Percentiles rank a stretch among this genome's conserved stretches.
Evolutionary conservation across 2,888 invertebrate species (phyloP).

Genomic region (Ormyrus labotus): DNA sequence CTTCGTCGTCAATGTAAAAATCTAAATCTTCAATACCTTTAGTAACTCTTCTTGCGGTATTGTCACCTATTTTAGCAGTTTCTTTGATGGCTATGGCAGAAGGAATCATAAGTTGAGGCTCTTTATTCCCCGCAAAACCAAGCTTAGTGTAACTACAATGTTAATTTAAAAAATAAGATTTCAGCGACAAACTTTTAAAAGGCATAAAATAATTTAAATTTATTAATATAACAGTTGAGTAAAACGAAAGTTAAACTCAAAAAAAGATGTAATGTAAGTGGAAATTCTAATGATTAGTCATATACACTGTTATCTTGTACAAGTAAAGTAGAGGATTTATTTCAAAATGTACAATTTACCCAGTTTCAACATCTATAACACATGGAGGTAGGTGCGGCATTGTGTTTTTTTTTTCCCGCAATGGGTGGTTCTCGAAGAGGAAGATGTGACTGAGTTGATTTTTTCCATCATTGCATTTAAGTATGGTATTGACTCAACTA

Average conservation of each 20-base stretch:
- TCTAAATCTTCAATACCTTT: constrained; percentile 99
- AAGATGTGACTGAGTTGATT: too few relatives aligned
- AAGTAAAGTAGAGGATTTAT: not conserved
- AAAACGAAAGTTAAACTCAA: not conserved
- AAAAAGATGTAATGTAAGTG: not conserved
- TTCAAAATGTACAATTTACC: too few relatives aligned
- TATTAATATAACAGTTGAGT: not conserved
- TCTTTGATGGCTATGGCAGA: constrained; percentile 99
- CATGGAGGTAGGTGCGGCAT: constrained; percentile 90
- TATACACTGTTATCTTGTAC: not conserved
- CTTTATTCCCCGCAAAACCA: constrained; percentile 98
- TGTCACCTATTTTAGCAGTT: constrained; percentile 96
- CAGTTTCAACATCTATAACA: constrained; percentile 99
- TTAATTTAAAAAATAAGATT: constrained; percentile 2
- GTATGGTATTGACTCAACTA: too few relatives aligned
- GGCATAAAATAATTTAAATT: not conserved
- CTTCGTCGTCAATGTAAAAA: constrained; percentile 99
- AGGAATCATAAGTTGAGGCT: constrained; percentile 99
- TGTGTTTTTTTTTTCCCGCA: too few relatives aligned
- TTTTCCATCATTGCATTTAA: too few relatives aligned
- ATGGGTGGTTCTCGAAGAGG: too few relatives aligned
- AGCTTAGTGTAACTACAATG: constrained; percentile 93
- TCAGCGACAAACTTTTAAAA: not conserved
- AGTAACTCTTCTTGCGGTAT: constrained; percentile 90
- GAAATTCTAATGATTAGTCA: constrained; percentile 15